Evolutionary conservation across 2,888 invertebrate genomes (phyloP).

Genomic region (Conops quadrifasciatus): DNA sequence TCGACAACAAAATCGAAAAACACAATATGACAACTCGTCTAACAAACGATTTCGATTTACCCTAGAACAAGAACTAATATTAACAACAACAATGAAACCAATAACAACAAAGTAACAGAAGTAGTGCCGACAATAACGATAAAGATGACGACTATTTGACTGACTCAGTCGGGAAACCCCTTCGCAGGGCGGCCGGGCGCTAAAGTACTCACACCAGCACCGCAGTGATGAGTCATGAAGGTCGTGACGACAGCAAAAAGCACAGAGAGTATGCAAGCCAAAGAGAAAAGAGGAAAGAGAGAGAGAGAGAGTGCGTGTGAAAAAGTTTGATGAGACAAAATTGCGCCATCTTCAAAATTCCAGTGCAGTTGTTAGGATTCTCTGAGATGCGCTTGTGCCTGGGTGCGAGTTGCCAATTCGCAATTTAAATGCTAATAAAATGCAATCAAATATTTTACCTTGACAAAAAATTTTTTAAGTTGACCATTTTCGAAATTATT

Average conservation of each 20-base stretch:
- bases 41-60: too few species aligned
- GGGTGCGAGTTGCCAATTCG: constrained; percentile 35
- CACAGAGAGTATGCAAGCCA: constrained; percentile 22
- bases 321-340: not conserved
- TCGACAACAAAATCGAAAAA: too few species aligned
- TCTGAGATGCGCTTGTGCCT: constrained; percentile 32
- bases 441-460: too few species aligned
- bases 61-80: not conserved
- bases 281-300: not conserved
- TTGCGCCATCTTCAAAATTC: constrained; percentile 41
- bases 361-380: constrained; percentile 30
- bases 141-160: constrained; percentile 32
- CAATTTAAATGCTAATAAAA: too few species aligned
- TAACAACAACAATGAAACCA: not conserved
- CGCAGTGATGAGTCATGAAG: constrained; percentile 65
- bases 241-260: constrained; percentile 62
- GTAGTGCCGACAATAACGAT: constrained; percentile 1
- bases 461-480: too few species aligned
- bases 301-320: not conserved
- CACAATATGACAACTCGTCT: too few species aligned
- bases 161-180: constrained; percentile 51
- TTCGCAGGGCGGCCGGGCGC: constrained; percentile 40
- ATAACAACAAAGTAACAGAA: constrained; percentile 7
- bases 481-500: too few species aligned
- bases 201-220: constrained; percentile 42